Conservation (phyloP, 2,797 vertebrate genomes). For the Trachops cirrhosus region DNA sequence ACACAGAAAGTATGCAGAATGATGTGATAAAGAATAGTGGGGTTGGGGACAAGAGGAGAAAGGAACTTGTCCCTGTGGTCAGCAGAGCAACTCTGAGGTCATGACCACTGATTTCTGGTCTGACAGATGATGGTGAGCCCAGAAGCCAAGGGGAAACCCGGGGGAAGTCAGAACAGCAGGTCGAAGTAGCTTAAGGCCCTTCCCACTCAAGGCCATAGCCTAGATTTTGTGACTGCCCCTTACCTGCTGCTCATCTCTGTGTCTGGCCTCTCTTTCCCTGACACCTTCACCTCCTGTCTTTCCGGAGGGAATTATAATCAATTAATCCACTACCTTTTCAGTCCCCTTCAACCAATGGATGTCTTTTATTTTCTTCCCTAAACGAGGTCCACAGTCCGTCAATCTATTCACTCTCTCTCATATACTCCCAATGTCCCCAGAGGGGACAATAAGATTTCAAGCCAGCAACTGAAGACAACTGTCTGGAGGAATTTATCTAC, state of each 20-base stretch:
- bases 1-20: not conserved
- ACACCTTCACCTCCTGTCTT: not conserved
- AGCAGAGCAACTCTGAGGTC: not conserved
- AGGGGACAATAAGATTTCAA: not conserved
- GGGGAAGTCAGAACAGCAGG: not conserved
- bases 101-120: not conserved
- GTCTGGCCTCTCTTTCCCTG: not conserved
- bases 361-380: not conserved
- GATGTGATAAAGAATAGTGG: not conserved
- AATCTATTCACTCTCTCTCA: not conserved
- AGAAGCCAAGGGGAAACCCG: too few relatives aligned
- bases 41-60: not conserved
- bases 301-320: not conserved
- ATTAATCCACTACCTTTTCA: not conserved
- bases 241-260: not conserved
- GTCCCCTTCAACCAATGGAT: not conserved
- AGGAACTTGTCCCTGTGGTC: not conserved
- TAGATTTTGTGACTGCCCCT: not conserved
- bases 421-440: accelerated
- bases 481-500: not conserved
- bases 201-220: not conserved
- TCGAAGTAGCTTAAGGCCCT: not conserved
- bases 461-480: not conserved
- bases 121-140: not conserved
- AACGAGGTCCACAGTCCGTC: not conserved